These are phyloP conservation scores for Salvelinus sp. DNA, from an alignment of 2,113 vertebrate species.

Conservation along the genomic window DNA sequence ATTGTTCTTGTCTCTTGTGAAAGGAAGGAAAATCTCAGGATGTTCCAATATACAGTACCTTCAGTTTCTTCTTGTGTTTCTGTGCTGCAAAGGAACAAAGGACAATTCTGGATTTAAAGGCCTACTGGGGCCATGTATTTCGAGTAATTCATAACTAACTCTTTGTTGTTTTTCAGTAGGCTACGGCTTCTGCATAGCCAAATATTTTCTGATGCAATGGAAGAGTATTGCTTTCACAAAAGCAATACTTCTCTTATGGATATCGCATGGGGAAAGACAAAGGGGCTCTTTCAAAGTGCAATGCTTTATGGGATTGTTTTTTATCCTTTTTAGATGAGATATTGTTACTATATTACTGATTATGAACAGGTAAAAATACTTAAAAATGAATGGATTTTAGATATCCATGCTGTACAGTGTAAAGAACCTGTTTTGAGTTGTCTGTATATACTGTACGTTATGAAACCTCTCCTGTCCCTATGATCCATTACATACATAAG, in stretches of 20 bases:
- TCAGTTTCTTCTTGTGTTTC: constrained; percentile 5
- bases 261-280: not conserved
- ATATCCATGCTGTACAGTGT: constrained; percentile 27
- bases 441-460: not conserved
- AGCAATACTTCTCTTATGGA: not conserved
- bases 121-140: not conserved
- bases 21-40: constrained; percentile 26
- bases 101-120: not conserved
- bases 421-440: constrained; percentile 20
- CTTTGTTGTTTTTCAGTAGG: not conserved
- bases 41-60: not conserved
- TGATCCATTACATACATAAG: not conserved
- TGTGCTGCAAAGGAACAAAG: not conserved
- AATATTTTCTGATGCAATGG: not conserved
- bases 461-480: constrained; percentile 22
- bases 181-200: not conserved
- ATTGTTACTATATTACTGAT: not conserved
- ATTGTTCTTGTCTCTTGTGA: not conserved
- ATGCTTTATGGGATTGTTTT: not conserved
- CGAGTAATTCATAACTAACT: too few relatives aligned
- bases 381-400: not conserved
- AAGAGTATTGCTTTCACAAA: not conserved
- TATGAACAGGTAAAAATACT: constrained; percentile 57
- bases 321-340: not conserved
- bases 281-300: not conserved